phyloP scores from a whole-genome alignment of 2,888 invertebrate genomes.

The Himalopsyche kuldschensis region DNA sequence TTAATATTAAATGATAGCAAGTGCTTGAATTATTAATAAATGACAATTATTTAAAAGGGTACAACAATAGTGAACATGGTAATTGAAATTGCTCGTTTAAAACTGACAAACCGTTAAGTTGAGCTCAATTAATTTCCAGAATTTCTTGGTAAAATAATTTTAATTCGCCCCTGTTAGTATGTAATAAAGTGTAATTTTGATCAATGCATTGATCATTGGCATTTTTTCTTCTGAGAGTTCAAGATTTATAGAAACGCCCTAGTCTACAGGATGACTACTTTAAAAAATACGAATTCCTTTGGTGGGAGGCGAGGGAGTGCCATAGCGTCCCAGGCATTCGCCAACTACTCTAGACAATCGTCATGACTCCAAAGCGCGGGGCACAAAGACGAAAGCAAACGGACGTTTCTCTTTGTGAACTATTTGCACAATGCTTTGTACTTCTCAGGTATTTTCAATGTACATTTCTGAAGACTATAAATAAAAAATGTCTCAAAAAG shows the following conservation, averaged over 20 bases:
- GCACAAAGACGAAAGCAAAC: not conserved
- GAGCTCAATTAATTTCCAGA: too few relatives aligned
- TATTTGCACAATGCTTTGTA: not conserved
- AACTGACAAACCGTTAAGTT: too few relatives aligned
- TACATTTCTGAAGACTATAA: not conserved
- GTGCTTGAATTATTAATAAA: too few relatives aligned
- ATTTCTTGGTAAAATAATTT: too few relatives aligned
- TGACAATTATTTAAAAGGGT: too few relatives aligned
- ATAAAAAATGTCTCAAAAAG: too few relatives aligned
- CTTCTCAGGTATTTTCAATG: not conserved
- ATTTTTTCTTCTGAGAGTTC: not conserved
- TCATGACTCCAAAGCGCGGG: not conserved
- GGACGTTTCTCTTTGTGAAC: not conserved
- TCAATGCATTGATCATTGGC: too few relatives aligned
- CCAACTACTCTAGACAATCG: not conserved
- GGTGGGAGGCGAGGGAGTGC: not conserved
- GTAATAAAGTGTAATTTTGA: too few relatives aligned
- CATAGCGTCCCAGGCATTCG: not conserved
- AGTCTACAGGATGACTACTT: not conserved
- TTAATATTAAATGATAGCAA: too few relatives aligned
- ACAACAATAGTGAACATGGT: too few relatives aligned
- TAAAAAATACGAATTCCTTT: not conserved
- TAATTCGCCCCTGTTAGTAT: too few relatives aligned
- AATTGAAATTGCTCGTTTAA: too few relatives aligned
- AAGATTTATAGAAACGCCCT: not conserved